Base-by-base conservation (phyloP, 2,888 invertebrate genomes). In the Oxytorus armatus region DNA sequence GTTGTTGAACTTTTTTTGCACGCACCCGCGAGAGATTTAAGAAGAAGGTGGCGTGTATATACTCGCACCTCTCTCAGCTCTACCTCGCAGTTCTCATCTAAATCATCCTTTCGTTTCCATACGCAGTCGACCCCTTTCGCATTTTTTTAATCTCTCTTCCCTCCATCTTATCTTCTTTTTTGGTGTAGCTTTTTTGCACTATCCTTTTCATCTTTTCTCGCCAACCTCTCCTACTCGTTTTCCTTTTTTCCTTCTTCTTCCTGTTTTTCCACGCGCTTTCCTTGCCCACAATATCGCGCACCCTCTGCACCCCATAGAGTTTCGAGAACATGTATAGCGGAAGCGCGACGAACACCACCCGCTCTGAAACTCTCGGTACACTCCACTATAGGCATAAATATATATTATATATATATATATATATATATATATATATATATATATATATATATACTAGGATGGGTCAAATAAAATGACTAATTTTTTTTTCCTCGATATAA, bases 1-100 rank as follows among this genome's bases (percentile, higher is more conserved):
- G 53, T 44, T 69, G 74, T 75, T 49, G 74, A 49, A 63, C 74
- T 69, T 75, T n/a, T n/a, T 74, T 79, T 79, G 79, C 79, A 74
- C 74, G 47, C 16, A 53, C 47, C 53, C 68, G n/a, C 25, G 44
- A 39, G 49, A 66, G 44, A 63, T 53, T 53, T 79, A 55, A 61
- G 47, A 55, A 55, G 63, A 74, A 73, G 39, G 29, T 47, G 39
- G n/a, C 33, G 33, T 42, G 59, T 70, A 36, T 66, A 49, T 36
- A 55, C n/a, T 68, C 69, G 65, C 29, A 39, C 18, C 63, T 25
- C 18, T 39, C 44, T 36, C 36, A 14, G 61, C 61, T 33, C 63
- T 33, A 44, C 42, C 51, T 29, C 25, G 11, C 18, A n/a, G 47
- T 23, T 70, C 57, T 69, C 69, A 55, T 75, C 63, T 74, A 42